These are phyloP conservation scores for Enhydra lutris DNA, from an alignment of 2,113 vertebrate species.

Conservation along the genomic window DNA sequence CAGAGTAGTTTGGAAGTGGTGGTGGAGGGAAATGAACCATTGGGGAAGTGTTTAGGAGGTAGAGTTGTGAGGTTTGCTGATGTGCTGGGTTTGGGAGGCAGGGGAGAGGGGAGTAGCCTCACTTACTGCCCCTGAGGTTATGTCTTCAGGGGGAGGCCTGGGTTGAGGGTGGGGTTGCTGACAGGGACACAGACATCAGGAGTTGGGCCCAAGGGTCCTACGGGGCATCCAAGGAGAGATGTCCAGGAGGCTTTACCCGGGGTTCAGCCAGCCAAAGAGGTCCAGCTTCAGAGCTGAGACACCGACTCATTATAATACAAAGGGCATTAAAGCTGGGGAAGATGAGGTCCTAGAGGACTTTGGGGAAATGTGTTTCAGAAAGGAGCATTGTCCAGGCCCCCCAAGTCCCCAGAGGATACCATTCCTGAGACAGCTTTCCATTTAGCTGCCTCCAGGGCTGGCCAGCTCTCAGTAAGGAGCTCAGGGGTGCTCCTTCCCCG, in stretches of 20 bases:
- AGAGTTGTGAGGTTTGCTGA: not conserved
- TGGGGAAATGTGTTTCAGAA: not conserved
- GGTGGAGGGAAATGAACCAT: not conserved
- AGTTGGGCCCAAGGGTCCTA: not conserved
- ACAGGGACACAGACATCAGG: not conserved
- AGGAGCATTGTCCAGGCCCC: not conserved
- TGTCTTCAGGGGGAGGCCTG: accelerated
- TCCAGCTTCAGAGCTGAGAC: not conserved
- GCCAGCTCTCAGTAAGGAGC: not conserved
- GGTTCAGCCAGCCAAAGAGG: not conserved
- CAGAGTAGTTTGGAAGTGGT: not conserved
- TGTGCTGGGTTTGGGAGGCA: not conserved
- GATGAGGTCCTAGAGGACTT: not conserved
- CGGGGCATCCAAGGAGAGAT: not conserved
- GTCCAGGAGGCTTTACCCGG: not conserved
- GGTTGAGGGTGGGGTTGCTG: too few relatives aligned
- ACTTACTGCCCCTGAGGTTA: not conserved
- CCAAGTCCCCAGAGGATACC: accelerated
- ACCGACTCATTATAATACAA: not conserved
- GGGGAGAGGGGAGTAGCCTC: not conserved
- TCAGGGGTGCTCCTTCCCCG: not conserved
- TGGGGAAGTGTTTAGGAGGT: not conserved
- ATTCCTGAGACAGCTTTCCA: accelerated
- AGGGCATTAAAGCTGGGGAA: not conserved
- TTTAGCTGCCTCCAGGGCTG: not conserved